Base-by-base conservation (phyloP, 2,888 invertebrate genomes). In the Rhagonycha lutea region DNA sequence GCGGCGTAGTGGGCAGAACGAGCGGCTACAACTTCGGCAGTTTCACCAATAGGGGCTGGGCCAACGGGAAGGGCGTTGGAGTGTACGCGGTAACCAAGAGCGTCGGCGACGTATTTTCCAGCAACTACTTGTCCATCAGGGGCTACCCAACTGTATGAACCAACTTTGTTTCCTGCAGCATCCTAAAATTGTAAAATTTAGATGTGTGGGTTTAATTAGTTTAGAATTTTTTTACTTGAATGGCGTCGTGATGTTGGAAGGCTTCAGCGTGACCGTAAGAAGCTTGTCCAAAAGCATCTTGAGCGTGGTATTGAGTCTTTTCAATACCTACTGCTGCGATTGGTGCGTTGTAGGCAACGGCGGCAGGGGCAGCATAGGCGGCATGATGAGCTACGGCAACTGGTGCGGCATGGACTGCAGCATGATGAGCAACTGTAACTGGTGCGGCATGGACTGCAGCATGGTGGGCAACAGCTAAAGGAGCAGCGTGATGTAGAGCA, bases 61-160 rank as follows among this genome's bases (percentile, higher is more conserved):
- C 86, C 87, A 61, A 87, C 89, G 69, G 87, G 86, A 85, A 88
- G 84, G 77, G 86, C 88, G 82, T 89, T 88, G 83, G 87, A 85
- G 75, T 86, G 86, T 28, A 88, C 89, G 70, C 87, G 86, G 86
- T 87, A 89, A 61, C 87, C 88, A 71, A 83, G 82, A 74, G 83
- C 85, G 81, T 87, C 89, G 77, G 89, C 89, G 75, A 87, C 84
- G 84, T 89, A 89, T 83, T 86, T 85, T 80, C 89, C 87, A 77
- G 84, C 82, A 79, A 86, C 82, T n/a, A 87, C 82, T 79, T 87
- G 85, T 61, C 89, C 89, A 77, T 88, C 85, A 72, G 89, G 89
- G 81, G 88, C 86, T 71, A 89, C 84, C 85, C 88, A 89, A 81
- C 88, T 87, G 86, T 86, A 88, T 78, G 85, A 84, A 23, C 88